phyloP scores from a whole-genome alignment of 2,113 vertebrate genomes.

The Scopus umbretta region DNA sequence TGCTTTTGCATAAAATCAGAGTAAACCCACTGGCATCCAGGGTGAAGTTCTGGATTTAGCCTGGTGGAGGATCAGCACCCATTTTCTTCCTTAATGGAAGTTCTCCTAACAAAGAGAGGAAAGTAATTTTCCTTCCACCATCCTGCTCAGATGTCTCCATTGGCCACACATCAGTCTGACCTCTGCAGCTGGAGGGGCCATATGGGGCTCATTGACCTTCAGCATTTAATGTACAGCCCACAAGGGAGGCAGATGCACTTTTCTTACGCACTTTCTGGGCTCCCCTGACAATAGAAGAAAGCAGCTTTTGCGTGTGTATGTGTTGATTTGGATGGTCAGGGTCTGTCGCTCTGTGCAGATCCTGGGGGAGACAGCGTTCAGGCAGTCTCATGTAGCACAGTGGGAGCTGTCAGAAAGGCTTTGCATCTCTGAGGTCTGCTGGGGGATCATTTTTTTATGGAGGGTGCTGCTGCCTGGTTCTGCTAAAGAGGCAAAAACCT shows the following conservation, averaged over 20 bases:
- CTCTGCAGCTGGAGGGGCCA: not conserved
- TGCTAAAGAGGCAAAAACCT: not conserved
- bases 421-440: not conserved
- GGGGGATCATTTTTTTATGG: fast-evolving
- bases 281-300: not conserved
- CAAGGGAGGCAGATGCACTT: fast-evolving
- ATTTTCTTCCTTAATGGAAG: not conserved
- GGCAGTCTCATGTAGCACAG: not conserved
- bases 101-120: not conserved
- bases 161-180: not conserved
- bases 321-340: not conserved
- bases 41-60: not conserved
- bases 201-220: not conserved
- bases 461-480: not conserved
- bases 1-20: not conserved
- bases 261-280: not conserved
- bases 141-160: not conserved
- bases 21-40: not conserved
- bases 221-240: not conserved
- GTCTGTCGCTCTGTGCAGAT: not conserved
- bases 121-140: not conserved
- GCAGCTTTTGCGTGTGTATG: not conserved
- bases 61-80: not conserved
- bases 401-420: not conserved
- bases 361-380: fast-evolving